Percentiles rank a stretch among this genome's conserved stretches.
phyloP scores from a whole-genome alignment of 2,888 invertebrate species.

The Ophion costatus region DNA sequence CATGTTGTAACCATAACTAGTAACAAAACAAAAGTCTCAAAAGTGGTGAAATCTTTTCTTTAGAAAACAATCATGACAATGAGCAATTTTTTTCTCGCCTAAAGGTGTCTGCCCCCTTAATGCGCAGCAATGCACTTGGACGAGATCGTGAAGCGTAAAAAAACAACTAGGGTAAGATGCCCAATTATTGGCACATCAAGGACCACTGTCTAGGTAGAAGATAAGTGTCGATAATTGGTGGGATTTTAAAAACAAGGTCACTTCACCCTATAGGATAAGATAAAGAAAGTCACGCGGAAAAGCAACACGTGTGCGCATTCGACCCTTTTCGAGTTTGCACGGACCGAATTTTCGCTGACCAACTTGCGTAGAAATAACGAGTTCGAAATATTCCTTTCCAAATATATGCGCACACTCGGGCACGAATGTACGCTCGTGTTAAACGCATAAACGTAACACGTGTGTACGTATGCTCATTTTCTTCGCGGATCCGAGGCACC shows the following conservation, averaged over 20 bases:
- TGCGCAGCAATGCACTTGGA: slow-evolving; percentile 15
- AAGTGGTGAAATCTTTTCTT: no score
- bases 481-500: slow-evolving; percentile 22
- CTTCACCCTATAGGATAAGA: not conserved
- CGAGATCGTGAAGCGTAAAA: slow-evolving; percentile 6
- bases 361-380: slow-evolving; percentile 49
- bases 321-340: slow-evolving; percentile 35
- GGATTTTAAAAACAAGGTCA: not conserved
- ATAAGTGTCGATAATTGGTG: no score
- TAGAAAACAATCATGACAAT: no score
- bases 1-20: no score
- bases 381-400: not conserved
- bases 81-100: no score
- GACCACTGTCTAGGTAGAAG: no score
- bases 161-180: not conserved
- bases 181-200: no score
- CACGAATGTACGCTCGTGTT: not conserved
- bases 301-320: slow-evolving; percentile 45
- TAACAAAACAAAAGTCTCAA: no score
- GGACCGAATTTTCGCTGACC: not conserved
- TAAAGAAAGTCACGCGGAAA: no score
- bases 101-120: no score
- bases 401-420: not conserved
- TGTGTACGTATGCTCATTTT: slow-evolving; percentile 8
- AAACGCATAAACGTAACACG: not conserved